Evolutionary conservation across 2,888 invertebrate species (phyloP), one percentile per base, ranked within the genome.

Genomic region (Spicauda simplicius): DNA sequence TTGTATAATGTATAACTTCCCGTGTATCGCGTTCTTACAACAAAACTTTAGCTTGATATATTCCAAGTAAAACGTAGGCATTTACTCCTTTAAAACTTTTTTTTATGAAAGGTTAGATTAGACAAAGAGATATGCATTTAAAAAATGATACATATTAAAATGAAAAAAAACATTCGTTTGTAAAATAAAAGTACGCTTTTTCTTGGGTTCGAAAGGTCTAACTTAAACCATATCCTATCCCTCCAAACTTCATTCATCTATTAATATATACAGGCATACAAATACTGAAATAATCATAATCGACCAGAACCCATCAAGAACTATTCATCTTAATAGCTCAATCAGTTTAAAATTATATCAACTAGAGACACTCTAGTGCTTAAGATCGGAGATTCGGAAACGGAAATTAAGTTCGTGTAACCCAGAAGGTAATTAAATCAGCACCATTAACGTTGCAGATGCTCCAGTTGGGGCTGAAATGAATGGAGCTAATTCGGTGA

Each of bases 371-470:
- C 50, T 18, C 18, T 18, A 50, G 71, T 73, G 68, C 62, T 63
- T 52, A 69, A 74, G 73, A 74, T 73, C 72, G 60, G 70, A 76
- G 73, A 76, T 77, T 75, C 71, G 72, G 70, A 63, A 72, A 71
- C 75, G 76, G 76, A 77, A 76, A 77, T 76, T 74, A 77, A 79
- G 77, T 80, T 73, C 77, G 74, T 74, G 75, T 72, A 71, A 76
- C 78, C 75, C 73, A 76, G 75, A 76, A 73, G 78, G 78, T 81
- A 80, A 82, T 83, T 81, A 82, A 80, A 81, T 80, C 76, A 76
- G 73, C 75, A 75, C 76, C 77, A 77, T 77, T 77, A 75, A 72
- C 74, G 74, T 71, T 72, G 72, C 73, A 74, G 74, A 75, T 75
- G 71, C 70, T 73, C 69, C 70, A 69, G 71, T 71, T 71, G 63